Conservation (phyloP, 2,888 invertebrate species). For the Agonum fuliginosum region DNA sequence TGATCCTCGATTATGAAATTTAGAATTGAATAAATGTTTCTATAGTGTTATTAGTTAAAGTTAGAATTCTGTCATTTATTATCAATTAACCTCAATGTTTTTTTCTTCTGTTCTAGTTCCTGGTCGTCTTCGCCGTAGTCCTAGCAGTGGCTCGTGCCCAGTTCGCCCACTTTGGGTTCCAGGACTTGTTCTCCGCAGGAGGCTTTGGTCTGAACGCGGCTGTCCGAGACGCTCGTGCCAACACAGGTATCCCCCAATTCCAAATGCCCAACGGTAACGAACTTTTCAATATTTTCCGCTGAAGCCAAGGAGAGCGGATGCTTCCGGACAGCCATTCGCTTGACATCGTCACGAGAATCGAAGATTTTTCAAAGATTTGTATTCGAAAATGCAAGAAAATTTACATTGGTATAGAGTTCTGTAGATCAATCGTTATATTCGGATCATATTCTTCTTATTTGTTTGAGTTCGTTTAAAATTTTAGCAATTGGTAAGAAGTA, state of each 20-base stretch:
- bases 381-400: too few species aligned
- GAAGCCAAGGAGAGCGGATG: background rate
- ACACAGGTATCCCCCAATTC: constrained; percentile 71
- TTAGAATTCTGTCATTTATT: too few species aligned
- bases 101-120: constrained; percentile 49
- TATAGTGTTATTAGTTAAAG: too few species aligned
- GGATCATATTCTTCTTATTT: too few species aligned
- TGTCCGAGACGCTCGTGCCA: constrained; percentile 77
- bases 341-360: background rate
- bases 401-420: too few species aligned
- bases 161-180: constrained; percentile 61
- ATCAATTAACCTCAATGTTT: too few species aligned
- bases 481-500: too few species aligned
- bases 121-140: constrained; percentile 37
- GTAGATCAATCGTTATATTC: too few species aligned
- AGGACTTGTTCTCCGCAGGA: constrained; percentile 65
- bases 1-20: too few species aligned
- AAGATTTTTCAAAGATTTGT: background rate
- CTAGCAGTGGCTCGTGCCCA: constrained; percentile 70
- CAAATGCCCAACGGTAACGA: constrained; percentile 39
- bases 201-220: constrained; percentile 73
- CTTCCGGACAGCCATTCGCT: background rate
- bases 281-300: constrained; percentile 8
- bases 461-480: too few species aligned
- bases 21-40: too few species aligned